Evolutionary conservation across 2,797 vertebrate genomes (phyloP).

Genomic region (Dallia pectoralis): DNA sequence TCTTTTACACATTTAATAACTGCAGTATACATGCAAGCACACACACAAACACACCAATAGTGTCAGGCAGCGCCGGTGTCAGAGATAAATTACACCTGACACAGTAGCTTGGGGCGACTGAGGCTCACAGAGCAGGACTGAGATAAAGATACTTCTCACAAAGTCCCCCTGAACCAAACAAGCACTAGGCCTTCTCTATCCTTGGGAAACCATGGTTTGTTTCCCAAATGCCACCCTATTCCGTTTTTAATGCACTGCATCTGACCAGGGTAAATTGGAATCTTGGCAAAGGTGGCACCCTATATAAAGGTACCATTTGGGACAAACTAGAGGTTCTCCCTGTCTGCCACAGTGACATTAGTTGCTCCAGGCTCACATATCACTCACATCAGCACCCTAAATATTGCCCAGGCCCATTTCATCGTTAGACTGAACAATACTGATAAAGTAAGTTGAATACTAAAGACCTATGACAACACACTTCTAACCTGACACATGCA

Average conservation of each 20-base stretch:
- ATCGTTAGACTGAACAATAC: constrained; percentile 25
- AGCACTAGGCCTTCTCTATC: constrained; percentile 46
- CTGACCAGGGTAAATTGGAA: neutral
- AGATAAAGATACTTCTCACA: constrained; percentile 74
- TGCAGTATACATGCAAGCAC: neutral
- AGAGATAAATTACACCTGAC: constrained; percentile 73
- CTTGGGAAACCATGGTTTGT: neutral
- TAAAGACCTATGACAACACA: constrained; percentile 24
- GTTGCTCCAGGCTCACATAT: constrained; percentile 66
- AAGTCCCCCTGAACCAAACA: constrained; percentile 72
- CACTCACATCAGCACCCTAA: constrained; percentile 69
- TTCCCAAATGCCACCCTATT: neutral
- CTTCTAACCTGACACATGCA: constrained; percentile 30
- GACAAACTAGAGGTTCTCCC: constrained; percentile 58
- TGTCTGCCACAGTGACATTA: constrained; percentile 50
- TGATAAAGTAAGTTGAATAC: constrained; percentile 14
- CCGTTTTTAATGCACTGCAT: neutral
- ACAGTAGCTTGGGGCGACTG: constrained; percentile 65
- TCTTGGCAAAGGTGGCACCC: neutral
- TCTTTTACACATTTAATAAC: constrained; percentile 49
- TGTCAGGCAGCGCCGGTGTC: constrained; percentile 54
- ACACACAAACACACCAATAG: constrained; percentile 21
- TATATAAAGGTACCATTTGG: neutral
- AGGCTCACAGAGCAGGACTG: constrained; percentile 58
- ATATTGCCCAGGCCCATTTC: constrained; percentile 46